Evolutionary conservation across 2,113 vertebrate species (phyloP).

Genomic region (Myodes glareolus): DNA sequence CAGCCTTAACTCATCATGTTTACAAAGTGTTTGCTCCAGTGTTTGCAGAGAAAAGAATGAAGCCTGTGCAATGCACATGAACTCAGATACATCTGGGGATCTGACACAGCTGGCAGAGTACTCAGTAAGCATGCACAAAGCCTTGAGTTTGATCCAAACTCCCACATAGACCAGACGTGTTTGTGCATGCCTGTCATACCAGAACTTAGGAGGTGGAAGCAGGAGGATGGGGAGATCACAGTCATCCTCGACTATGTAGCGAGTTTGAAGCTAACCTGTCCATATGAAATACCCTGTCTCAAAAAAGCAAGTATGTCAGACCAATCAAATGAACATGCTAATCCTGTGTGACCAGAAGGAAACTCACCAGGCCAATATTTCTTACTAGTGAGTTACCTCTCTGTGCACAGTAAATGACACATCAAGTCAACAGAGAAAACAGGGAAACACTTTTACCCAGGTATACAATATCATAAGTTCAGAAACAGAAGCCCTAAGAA

Average conservation of each 20-base stretch:
- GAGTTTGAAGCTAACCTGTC: neutral
- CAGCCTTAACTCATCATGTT: neutral
- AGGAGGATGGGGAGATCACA: too few species aligned
- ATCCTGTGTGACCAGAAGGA: neutral
- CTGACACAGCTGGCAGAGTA: neutral
- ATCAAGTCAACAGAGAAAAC: neutral
- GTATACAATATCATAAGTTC: neutral
- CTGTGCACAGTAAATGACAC: neutral
- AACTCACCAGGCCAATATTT: neutral
- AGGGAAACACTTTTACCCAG: neutral
- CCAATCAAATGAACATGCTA: neutral
- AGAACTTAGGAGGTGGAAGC: neutral
- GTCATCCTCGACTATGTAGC: neutral
- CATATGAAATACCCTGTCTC: neutral
- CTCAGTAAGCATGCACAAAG: neutral
- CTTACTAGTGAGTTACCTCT: neutral
- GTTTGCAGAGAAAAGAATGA: neutral
- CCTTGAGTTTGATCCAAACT: neutral
- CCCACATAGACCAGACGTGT: neutral
- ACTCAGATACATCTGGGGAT: neutral
- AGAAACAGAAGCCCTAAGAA: constrained; percentile 27
- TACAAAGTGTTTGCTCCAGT: neutral
- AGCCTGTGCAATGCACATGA: neutral
- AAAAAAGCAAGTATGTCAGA: neutral
- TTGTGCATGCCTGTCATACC: neutral